Evolutionary conservation across 2,113 vertebrate species (phyloP).

Genomic region (Machaerirhynchus nigripectus): DNA sequence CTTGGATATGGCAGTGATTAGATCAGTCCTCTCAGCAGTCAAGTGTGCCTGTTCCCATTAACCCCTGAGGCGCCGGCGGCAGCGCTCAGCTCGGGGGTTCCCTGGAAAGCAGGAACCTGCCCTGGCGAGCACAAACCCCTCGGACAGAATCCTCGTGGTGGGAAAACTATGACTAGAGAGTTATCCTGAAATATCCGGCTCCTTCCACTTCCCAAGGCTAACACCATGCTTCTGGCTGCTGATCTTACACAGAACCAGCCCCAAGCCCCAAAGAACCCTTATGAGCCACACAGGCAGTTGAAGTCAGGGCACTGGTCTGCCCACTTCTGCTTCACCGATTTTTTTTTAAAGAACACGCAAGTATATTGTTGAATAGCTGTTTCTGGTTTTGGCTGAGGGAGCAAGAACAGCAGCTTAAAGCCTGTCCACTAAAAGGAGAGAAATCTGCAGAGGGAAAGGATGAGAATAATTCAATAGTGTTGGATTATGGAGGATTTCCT

Average conservation of each 20-base stretch:
- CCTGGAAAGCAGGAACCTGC: not conserved
- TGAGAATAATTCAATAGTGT: slow-evolving; percentile 53
- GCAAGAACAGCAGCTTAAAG: not conserved
- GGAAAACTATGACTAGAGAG: not conserved
- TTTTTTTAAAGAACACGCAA: not conserved
- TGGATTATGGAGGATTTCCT: slow-evolving; percentile 60
- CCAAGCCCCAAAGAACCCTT: not conserved
- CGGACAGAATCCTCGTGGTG: not conserved
- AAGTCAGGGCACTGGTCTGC: not conserved
- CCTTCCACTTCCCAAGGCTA: not conserved
- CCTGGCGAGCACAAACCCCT: not conserved
- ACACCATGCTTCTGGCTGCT: not conserved
- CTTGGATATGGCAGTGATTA: slow-evolving; percentile 82
- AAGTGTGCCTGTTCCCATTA: slow-evolving; percentile 73
- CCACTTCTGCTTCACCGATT: not conserved
- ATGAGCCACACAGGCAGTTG: not conserved
- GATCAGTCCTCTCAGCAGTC: slow-evolving; percentile 80
- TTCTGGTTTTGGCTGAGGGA: not conserved
- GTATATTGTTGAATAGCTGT: not conserved
- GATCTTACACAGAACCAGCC: not conserved
- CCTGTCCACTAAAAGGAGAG: not conserved
- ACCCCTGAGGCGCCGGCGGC: slow-evolving; percentile 49
- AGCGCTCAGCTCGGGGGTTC: not conserved
- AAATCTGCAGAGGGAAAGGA: slow-evolving; percentile 57
- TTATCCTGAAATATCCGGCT: not conserved